Percentiles rank a stretch among this genome's conserved stretches.
phyloP scores from a whole-genome alignment of 2,888 invertebrate species.

The Callyntrura guangdongensis region DNA sequence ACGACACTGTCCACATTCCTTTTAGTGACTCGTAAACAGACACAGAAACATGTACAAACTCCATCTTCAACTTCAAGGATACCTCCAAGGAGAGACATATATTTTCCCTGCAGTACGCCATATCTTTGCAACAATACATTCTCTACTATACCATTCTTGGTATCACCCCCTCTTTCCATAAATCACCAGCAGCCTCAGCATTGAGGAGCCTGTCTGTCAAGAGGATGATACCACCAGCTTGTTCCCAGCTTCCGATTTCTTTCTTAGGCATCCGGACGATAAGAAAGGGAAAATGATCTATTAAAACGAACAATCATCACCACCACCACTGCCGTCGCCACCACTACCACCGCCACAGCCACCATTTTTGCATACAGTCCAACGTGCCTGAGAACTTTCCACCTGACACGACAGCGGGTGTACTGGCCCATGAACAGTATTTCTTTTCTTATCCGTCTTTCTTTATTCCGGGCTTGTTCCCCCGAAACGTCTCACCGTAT shows the following conservation, averaged over 20 bases:
- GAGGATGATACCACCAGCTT: background rate
- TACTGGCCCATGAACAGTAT: too few species aligned
- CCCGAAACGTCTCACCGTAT: background rate
- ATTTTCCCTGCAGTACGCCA: background rate
- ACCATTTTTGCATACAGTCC: conserved; percentile 23
- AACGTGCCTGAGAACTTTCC: too few species aligned
- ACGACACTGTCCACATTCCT: too few species aligned
- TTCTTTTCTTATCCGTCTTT: background rate
- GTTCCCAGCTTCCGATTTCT: conserved; percentile 13
- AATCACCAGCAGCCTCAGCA: too few species aligned
- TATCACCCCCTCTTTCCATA: too few species aligned
- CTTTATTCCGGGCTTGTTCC: background rate
- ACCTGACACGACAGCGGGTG: too few species aligned
- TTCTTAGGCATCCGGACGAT: background rate
- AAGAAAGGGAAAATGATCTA: background rate
- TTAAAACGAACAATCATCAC: background rate
- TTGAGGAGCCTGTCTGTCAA: background rate
- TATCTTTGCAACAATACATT: background rate
- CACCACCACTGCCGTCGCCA: background rate
- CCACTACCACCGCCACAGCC: background rate
- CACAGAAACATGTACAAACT: too few species aligned
- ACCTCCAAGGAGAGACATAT: background rate
- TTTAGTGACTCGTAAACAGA: too few species aligned
- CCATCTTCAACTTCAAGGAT: too few species aligned
- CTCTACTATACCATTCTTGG: too few species aligned